A percentile compares a stretch with the other conserved stretches of the same genome.
phyloP scores from a whole-genome alignment of 2,113 vertebrate genomes.

The Macrotus californicus region DNA sequence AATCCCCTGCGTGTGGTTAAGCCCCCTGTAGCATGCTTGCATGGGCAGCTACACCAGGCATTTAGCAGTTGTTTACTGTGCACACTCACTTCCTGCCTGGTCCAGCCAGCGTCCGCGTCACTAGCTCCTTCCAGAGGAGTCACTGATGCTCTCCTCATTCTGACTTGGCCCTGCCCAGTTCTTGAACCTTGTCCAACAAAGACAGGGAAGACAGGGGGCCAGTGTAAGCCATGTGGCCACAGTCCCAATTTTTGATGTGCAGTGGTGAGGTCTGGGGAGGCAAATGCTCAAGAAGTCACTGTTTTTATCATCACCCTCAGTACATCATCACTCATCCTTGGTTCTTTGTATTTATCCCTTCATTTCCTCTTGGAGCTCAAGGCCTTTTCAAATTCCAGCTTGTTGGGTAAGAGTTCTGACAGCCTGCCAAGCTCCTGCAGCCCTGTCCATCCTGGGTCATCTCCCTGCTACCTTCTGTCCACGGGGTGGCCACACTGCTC shows the following conservation, averaged over 20 bases:
- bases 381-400: not conserved
- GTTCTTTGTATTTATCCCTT: not conserved
- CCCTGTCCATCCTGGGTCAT: not conserved
- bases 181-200: not conserved
- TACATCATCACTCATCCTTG: not conserved
- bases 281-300: not conserved
- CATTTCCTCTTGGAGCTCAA: not conserved
- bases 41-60: accelerated
- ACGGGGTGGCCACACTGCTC: accelerated
- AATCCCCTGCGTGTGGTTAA: accelerated
- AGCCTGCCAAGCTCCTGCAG: not conserved
- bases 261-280: not conserved
- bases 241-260: not conserved
- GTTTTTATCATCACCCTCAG: not conserved
- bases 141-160: not conserved
- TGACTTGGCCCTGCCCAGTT: not conserved
- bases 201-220: not conserved
- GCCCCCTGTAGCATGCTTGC: accelerated
- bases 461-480: not conserved
- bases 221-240: not conserved
- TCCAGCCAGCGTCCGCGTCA: not conserved
- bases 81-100: accelerated
- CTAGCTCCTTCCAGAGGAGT: not conserved
- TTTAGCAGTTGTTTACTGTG: accelerated
- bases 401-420: not conserved